Evolutionary conservation across 2,113 vertebrate species (phyloP).

Genomic region (Xenopus tropicalis): DNA sequence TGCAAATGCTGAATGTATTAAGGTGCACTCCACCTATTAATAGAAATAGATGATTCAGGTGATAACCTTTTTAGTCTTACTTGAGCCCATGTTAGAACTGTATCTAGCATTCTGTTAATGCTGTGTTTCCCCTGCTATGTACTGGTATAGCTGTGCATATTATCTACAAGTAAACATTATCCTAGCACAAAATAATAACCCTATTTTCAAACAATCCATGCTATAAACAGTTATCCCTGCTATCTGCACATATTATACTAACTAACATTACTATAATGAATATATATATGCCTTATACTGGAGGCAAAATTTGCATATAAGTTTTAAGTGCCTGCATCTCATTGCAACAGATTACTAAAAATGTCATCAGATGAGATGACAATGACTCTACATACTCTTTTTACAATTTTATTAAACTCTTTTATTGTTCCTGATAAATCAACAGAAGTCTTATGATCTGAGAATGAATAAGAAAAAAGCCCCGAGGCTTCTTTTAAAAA

Average conservation of each 20-base stretch:
- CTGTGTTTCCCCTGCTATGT: not conserved
- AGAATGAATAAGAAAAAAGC: constrained; percentile 47
- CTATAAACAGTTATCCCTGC: not conserved
- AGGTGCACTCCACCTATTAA: too few relatives aligned
- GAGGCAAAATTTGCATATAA: constrained; percentile 2
- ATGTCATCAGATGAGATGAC: constrained; percentile 13
- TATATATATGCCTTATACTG: not conserved
- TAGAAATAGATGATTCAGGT: too few relatives aligned
- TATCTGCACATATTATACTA: not conserved
- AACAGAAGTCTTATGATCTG: constrained; percentile 47
- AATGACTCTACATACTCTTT: constrained; percentile 50
- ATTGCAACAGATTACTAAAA: constrained; percentile 7
- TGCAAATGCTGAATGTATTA: too few relatives aligned
- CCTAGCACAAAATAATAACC: not conserved
- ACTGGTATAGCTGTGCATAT: not conserved
- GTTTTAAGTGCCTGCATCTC: not conserved
- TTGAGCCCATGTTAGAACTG: too few relatives aligned
- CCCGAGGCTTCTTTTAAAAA: constrained; percentile 61
- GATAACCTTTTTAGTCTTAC: too few relatives aligned
- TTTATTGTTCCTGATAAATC: constrained; percentile 57
- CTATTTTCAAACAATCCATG: not conserved
- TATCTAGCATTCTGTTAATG: too few relatives aligned
- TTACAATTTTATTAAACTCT: constrained; percentile 61
- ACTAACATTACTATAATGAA: not conserved
- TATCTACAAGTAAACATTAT: not conserved